These are phyloP conservation scores for Gracilinanus agilis DNA, from an alignment of 2,113 vertebrate species.

Conservation along the genomic window DNA sequence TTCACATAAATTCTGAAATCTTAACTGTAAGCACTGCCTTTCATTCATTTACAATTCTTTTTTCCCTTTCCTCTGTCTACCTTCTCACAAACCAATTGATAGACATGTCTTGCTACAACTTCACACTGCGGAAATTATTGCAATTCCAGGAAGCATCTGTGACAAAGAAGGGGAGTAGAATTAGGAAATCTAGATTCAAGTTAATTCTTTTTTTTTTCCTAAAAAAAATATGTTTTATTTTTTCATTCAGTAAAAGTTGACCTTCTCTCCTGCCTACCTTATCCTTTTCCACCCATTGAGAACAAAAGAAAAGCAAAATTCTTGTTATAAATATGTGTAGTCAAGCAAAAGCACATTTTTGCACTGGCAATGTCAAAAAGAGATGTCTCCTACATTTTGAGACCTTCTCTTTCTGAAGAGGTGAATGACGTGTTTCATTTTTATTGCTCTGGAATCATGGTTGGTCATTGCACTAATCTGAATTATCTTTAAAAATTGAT, in stretches of 20 bases:
- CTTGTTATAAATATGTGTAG: not conserved
- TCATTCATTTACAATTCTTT: not conserved
- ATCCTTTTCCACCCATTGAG: not conserved
- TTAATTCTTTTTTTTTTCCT: not conserved
- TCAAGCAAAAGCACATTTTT: not conserved
- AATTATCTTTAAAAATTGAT: not conserved
- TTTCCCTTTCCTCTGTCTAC: slow-evolving; percentile 4
- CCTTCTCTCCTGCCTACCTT: not conserved
- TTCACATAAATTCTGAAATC: not conserved
- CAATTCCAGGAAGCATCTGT: not conserved
- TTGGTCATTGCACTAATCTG: not conserved
- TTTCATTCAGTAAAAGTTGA: not conserved
- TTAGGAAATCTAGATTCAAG: slow-evolving; percentile 17
- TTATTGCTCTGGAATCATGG: not conserved
- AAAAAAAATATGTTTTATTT: not conserved
- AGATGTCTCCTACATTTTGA: not conserved
- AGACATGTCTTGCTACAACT: not conserved
- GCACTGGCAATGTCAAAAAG: not conserved
- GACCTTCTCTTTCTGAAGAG: not conserved
- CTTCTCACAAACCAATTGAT: not conserved
- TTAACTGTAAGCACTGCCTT: not conserved
- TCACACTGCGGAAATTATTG: not conserved
- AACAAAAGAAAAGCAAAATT: not conserved
- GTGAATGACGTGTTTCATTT: not conserved
- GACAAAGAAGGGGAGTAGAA: slow-evolving; percentile 4